Base-by-base conservation (phyloP, 2,797 vertebrate genomes). In the Lepidocolaptes lacrymiger region DNA sequence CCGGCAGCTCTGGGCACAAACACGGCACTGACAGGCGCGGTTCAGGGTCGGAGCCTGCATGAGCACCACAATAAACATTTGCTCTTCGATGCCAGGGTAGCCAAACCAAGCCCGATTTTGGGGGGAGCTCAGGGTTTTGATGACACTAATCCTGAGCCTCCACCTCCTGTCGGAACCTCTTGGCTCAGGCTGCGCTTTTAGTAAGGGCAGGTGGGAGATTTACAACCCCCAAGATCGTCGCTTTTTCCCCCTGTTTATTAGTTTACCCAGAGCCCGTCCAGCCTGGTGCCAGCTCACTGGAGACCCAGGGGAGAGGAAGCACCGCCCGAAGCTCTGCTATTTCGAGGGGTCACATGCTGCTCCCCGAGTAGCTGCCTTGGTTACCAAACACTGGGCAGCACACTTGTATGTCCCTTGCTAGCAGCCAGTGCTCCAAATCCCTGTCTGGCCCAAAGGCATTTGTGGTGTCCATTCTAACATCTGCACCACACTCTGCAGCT, bases 11-110 rank as follows among this genome's bases (percentile, higher is more conserved):
- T 69, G 34, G 30, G 48, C 34, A 71, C 37, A 93, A 93, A 87
- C 80, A 88, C 0, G 1, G 46, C 64, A 22, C 16, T 3, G 2
- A 27, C 2, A 20, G 28, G 11, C 11, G 17, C 0, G 1, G 55
- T 85, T 94, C 91, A 80, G 84, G 78, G 81, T 74, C 63, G 32
- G 26, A 67, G 14, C 19, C 80, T 18, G 52, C 56, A 59, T 1
- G 26, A 49, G 62, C 74, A 81, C 16, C 51, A 32, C 71, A 76
- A 63, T 26, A 80, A 82, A 55, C 39, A 27, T 61, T 77, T 81
- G 43, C 10, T 78, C 56, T 89, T 24, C 64, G 67, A 52, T 0
- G 36, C 71, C 63, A 75, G 14, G 26, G 34, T 24, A 68, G 28
- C 44, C 72, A 46, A 74, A 84, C 26, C 4, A 16, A 73, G 49